Evolutionary conservation across 2,797 vertebrate species (phyloP), one percentile per base, ranked within the genome.

Genomic region (Balearica regulorum): DNA sequence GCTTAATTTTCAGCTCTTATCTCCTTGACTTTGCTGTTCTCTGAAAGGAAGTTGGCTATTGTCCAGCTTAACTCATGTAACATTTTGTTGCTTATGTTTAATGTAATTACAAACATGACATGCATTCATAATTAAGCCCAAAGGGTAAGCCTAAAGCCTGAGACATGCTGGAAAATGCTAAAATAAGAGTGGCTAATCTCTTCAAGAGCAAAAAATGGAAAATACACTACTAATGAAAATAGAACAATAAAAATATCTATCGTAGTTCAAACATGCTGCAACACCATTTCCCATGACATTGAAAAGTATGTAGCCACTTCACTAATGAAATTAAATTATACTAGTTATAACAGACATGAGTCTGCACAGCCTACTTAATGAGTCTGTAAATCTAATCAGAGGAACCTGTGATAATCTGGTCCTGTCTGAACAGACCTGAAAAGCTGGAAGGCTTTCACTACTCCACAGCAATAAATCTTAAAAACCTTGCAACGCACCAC

Each of bases 31-130:
- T 92, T 83, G 44, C 31, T 92, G 49, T 80, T 72, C 55, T 83
- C 90, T 94, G 71, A 91, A 96, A 94, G 60, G 84, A 93, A 97
- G 60, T 64, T 98, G 97, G 96, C 91, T 95, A 95, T 14, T 90
- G 94, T 85, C 96, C 96, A 97, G 87, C 94, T 96, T 94, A 97
- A 98, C 96, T 97, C 96, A 95, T 70, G 85, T 82, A 97, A 94
- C 87, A 95, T 85, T 96, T 95, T 95, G 83, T 87, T 96, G 93
- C 94, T 97, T 96, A 78, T 68, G 84, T 95, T 96, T 95, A 97
- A 97, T 93, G 82, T 92, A 97, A 97, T 96, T 97, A 92, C 92
- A 96, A 93, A 93, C 94, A 95, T 79, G 95, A 90, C 24, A 49
- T 78, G 84, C 96, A 97, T 96, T 96, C 93, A 90, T 96, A 96